These are phyloP conservation scores for Coelogynopora nodosa DNA, from an alignment of 2,888 invertebrate genomes.

Conservation along the genomic window DNA sequence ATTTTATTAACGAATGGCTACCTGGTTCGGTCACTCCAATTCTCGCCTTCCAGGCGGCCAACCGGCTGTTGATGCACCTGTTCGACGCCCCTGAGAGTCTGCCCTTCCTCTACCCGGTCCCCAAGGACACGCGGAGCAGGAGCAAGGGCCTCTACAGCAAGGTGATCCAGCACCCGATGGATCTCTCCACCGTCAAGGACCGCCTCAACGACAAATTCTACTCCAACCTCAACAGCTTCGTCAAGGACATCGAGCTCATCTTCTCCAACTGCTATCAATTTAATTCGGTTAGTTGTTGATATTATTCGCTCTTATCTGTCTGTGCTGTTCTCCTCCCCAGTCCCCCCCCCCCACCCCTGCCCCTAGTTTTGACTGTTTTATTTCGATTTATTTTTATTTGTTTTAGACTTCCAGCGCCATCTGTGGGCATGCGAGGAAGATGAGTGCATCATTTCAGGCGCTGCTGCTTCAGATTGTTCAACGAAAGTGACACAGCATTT, in stretches of 20 bases:
- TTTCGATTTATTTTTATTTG: too few relatives aligned
- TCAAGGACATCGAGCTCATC: neutral
- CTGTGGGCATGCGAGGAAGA: neutral
- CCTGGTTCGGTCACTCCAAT: neutral
- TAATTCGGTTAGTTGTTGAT: neutral
- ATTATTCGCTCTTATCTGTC: too few relatives aligned
- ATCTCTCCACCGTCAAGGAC: neutral
- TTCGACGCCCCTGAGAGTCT: neutral
- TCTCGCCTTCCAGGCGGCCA: neutral
- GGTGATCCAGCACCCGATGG: neutral
- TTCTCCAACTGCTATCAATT: neutral
- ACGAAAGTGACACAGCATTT: neutral
- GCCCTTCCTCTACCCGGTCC: neutral
- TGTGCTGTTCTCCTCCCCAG: too few relatives aligned
- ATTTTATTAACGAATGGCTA: neutral
- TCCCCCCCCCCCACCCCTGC: too few relatives aligned
- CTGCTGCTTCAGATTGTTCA: neutral
- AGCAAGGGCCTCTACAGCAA: neutral
- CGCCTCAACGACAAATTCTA: neutral
- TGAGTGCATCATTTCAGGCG: neutral
- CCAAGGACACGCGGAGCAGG: neutral
- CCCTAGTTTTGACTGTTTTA: too few relatives aligned
- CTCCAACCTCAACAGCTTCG: neutral
- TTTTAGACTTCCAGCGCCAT: neutral
- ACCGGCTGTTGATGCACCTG: neutral